These are phyloP conservation scores for Molossus molossus DNA, from an alignment of 2,797 vertebrate species.

Conservation along the genomic window DNA sequence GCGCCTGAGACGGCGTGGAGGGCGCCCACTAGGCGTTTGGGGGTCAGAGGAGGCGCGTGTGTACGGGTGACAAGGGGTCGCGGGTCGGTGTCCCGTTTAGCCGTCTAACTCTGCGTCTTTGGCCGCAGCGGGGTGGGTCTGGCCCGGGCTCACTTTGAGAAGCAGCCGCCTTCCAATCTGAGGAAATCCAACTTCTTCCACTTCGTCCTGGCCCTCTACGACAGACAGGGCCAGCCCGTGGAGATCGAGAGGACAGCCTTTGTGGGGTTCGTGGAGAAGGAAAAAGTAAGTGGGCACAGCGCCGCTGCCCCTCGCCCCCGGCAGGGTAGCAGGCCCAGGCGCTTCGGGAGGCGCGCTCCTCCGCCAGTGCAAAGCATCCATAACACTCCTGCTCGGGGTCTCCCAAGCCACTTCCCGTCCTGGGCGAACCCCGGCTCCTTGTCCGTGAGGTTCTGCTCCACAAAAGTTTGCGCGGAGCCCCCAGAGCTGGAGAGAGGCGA, in stretches of 20 bases:
- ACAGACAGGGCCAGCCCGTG: slow-evolving; percentile 99
- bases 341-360: slow-evolving; percentile 18
- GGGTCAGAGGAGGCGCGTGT: neutral
- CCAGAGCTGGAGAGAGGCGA: slow-evolving; percentile 49
- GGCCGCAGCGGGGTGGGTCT: slow-evolving; percentile 97
- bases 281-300: slow-evolving; percentile 93
- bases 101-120: slow-evolving; percentile 90
- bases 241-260: slow-evolving; percentile 99
- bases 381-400: neutral
- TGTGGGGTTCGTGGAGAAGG: slow-evolving; percentile 99
- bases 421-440: slow-evolving; percentile 41
- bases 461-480: slow-evolving; percentile 57
- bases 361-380: neutral
- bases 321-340: slow-evolving; percentile 66
- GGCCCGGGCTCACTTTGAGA: slow-evolving; percentile 99
- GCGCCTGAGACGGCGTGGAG: neutral
- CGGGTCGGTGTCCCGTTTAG: slow-evolving; percentile 26
- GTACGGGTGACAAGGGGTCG: slow-evolving; percentile 59
- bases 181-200: slow-evolving; percentile 99
- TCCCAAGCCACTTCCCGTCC: slow-evolving; percentile 65
- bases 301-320: neutral
- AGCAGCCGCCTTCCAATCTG: slow-evolving; percentile 99
- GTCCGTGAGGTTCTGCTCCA: slow-evolving; percentile 31
- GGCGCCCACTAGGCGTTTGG: slow-evolving; percentile 8
- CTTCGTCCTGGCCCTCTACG: slow-evolving; percentile 99